A percentile compares a stretch with the other conserved stretches of the same genome.
phyloP scores from a whole-genome alignment of 2,797 vertebrate species.

The Poecilia gillii region DNA sequence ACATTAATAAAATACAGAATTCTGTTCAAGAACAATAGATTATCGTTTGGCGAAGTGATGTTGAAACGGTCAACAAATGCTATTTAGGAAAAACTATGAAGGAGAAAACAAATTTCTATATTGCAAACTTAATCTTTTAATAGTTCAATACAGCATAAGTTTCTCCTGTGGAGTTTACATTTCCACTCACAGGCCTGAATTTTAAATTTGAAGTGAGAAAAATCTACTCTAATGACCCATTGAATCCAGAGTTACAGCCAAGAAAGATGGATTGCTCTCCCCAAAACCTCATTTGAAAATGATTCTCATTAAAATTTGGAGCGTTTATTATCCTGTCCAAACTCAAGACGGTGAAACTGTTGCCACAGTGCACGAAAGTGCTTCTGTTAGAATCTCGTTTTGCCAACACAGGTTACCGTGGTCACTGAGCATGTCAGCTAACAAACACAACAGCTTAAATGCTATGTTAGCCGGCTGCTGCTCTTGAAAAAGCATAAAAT shows the following conservation, averaged over 20 bases:
- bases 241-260: not conserved
- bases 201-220: not conserved
- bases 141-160: not conserved
- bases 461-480: too few species aligned
- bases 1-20: not conserved
- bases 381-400: not conserved
- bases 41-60: not conserved
- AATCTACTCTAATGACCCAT: not conserved
- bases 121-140: not conserved
- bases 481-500: not conserved
- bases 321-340: not conserved
- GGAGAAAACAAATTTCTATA: not conserved
- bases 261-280: not conserved
- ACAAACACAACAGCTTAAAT: not conserved
- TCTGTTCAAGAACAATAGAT: not conserved
- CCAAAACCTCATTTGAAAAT: not conserved
- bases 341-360: not conserved
- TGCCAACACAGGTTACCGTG: not conserved
- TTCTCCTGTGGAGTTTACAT: not conserved
- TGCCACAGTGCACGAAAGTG: not conserved
- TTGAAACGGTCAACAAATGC: not conserved
- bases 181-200: not conserved
- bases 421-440: not conserved
- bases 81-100: not conserved
- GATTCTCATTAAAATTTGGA: not conserved